Base-by-base conservation (phyloP, 2,888 invertebrate genomes). In the Thecocarcelia acutangulata region DNA sequence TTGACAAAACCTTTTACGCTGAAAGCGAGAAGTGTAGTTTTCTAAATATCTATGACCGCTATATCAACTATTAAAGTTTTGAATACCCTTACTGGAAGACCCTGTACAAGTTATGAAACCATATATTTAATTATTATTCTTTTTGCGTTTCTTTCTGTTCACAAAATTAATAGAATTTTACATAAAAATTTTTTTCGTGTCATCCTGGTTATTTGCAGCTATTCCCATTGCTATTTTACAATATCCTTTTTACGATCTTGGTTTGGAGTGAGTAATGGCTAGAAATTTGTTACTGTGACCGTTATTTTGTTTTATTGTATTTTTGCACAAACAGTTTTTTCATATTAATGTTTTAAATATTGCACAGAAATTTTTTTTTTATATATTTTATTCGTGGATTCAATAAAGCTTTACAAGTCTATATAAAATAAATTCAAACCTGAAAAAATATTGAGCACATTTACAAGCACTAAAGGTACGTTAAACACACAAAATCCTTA, bases 221-320 rank as follows among this genome's bases (percentile, higher is more conserved):
- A 93, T 97, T 83, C 96, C 97, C 58, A 93, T 95, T 88, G 96
- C 95, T 84, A 96, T 97, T 90, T 92, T 96, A 84, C 96, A 96
- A 89, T 94, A 94, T 90, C 96, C 96, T 19, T 95, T 96, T 91
- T 96, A 96, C 90, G 93, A 95, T 90, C 92, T 96, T 89, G 96
- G 96, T 85, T 91, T 96, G 80, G 95, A 96, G 96, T 96, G 82
- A 85, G 85, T 85, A 83, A 64, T 40, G 58, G 12, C 74, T 1
- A 33, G 13, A 70, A 6, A 21, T 58, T 33, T 61, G 2, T 68
- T 50, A 21, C 40, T 19, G 28, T 28, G n/a, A 37, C 52, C n/a
- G n/a, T n/a, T 3, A 66, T 54, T 15, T 54, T 46, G 11, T 48
- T 21, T 48, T 52, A 0, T 48, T 4, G 3, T 21, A 17, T 4